Conservation (phyloP, 2,888 invertebrate species). For the Myopa tessellatipennis region DNA sequence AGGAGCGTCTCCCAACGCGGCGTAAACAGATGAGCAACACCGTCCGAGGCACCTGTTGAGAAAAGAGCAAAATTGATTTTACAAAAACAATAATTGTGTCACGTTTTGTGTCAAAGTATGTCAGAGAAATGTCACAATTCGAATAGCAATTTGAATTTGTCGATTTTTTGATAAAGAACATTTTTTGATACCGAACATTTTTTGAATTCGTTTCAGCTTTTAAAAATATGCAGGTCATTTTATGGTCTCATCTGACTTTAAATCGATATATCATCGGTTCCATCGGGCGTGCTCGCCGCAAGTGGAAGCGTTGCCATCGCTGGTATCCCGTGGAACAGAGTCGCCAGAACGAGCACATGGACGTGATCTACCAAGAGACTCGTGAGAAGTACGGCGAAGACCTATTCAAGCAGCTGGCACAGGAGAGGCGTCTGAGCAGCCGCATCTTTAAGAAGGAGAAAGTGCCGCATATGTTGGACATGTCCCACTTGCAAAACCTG, state of each 20-base stretch:
- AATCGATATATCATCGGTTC: slow-evolving; percentile 42
- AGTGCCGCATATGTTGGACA: slow-evolving; percentile 10
- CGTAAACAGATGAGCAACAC: slow-evolving; percentile 88
- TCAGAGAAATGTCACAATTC: no score
- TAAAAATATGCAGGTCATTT: slow-evolving; percentile 43
- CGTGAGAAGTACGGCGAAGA: slow-evolving; percentile 39
- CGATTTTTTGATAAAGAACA: background rate
- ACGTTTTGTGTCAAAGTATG: no score
- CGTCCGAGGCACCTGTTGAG: slow-evolving; percentile 72
- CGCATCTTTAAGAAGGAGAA: slow-evolving; percentile 34
- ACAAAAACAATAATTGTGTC: slow-evolving; percentile 12
- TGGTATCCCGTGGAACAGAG: slow-evolving; percentile 46
- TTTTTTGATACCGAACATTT: background rate
- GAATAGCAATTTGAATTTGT: slow-evolving; percentile 6
- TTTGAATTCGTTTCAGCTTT: background rate
- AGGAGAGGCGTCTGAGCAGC: slow-evolving; percentile 41
- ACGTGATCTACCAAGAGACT: slow-evolving; percentile 44
- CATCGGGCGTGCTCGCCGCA: slow-evolving; percentile 43
- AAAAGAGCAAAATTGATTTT: slow-evolving; percentile 11
- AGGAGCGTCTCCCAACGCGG: slow-evolving; percentile 91
- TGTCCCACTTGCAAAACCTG: slow-evolving; percentile 38
- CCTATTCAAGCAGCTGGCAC: slow-evolving; percentile 37
- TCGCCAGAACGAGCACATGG: slow-evolving; percentile 41
- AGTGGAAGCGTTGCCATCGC: slow-evolving; percentile 43
- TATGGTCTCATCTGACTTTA: slow-evolving; percentile 44